Evolutionary conservation across 2,113 vertebrate species (phyloP), one percentile per base, ranked within the genome.

Genomic region (Labrus mixtus): DNA sequence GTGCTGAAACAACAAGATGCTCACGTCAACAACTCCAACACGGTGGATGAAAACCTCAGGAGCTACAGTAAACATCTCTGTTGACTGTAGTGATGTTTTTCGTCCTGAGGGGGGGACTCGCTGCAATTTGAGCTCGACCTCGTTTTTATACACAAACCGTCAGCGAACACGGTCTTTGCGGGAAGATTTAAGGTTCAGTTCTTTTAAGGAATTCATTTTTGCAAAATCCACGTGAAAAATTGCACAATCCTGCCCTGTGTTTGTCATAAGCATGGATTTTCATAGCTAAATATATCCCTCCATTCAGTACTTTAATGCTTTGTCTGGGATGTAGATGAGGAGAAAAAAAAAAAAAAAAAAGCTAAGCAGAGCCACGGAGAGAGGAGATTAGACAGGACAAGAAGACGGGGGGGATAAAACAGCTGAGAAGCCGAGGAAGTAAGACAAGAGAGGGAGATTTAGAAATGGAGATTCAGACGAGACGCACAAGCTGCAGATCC

Each of bases 321-420:
- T 75, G 66, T 80, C 67, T 86, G 65, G 61, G 67, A 62, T 1
- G 20, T 33, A 69, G 73, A 84, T 79, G n/a, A n/a, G n/a, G n/a
- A n/a, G n/a, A n/a, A n/a, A n/a, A 71, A 80, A 83, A 59, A 33
- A 33, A 33, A 33, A 4, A 33, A 6, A 33, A 33, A 33, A 68
- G 81, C 76, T 22, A 57, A 79, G 81, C 37, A 25, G 46, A 80
- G 50, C 59, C 10, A 3, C 20, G 39, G 74, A 39, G 43, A 55
- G 76, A 41, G 10, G 68, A 84, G 78, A 87, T 89, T 85, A 91
- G 80, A 70, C 64, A 58, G 66, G 75, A 87, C 81, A 63, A 78
- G 79, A 67, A 41, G 74, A 61, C 68, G 68, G 54, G 74, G 68
- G 53, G 74, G 79, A 84, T 85, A 58, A 78, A 81, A 61, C 7